Base-by-base conservation (phyloP, 1,140 invertebrate genomes). In the Drosophila tristis region DNA sequence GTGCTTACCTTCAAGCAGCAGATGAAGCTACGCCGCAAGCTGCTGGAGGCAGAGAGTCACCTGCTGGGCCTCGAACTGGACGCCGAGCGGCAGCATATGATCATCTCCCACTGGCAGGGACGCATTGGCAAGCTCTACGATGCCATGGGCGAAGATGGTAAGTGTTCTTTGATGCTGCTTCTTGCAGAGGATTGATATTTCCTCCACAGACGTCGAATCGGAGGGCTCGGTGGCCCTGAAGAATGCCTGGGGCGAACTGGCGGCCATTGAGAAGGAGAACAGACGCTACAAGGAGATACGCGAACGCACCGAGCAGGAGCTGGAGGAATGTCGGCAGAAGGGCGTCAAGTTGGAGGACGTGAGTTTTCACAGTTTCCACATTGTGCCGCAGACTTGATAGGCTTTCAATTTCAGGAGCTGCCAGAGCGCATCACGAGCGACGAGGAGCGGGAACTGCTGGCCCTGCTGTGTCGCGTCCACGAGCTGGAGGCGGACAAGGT, bases 401-500 rank as follows among this genome's bases (percentile, higher is more conserved):
- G 5, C 6, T 44, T 29, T 16, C 2, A n/a, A 84, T 7, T 80
- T 7, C 44, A 97, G 97, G 96, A 96, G 93, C 93, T 98, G 43
- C 97, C 97, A 13, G 95, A 95, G 39, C 94, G 95, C 58, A 95
- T 97, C 43, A 97, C 94, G 78, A 97, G 96, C 53, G 96, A 97
- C 45, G 97, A 98, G 61, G 97, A 98, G 92, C 93, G 96, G 48
- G 97, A 98, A 80, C 94, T 98, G n/a, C 53, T 91, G 44, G 94
- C 95, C 9, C 92, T 98, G 20, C 95, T 98, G 80, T 97, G 97
- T 82, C 94, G 96, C 71, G 96, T 98, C 5, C 97, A 98, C 90
- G 97, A 98, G 92, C 92, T 98, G 29, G 97, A 98, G 93, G 97
- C 97, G 1, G 96, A 98, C 90, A 98, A 98, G 92, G 85, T 89